Percentiles rank a stretch among this genome's conserved stretches.
phyloP scores from a whole-genome alignment of 2,797 vertebrate species.

The Sorex maritimensis region DNA sequence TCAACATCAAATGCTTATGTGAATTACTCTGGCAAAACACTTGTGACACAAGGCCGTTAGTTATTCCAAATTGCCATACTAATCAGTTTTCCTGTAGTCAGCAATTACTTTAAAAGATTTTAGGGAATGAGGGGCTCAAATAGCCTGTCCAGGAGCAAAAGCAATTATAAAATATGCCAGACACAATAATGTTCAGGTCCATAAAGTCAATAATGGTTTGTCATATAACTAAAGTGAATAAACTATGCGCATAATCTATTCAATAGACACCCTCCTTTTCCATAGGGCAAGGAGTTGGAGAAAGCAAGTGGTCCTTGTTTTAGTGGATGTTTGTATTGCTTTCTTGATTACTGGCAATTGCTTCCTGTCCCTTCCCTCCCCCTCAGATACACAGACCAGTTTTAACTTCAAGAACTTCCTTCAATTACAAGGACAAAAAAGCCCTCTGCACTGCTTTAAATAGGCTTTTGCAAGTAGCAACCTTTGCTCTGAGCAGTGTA shows the following conservation, averaged over 20 bases:
- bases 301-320: background rate
- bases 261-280: background rate
- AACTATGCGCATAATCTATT: constrained; percentile 5
- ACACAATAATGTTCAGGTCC: constrained; percentile 25
- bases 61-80: constrained; percentile 24
- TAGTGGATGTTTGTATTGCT: background rate
- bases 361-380: background rate
- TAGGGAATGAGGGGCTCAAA: constrained; percentile 51
- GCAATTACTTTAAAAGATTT: constrained; percentile 76
- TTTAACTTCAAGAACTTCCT: background rate
- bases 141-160: constrained; percentile 35
- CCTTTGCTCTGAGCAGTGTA: background rate
- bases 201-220: constrained; percentile 37
- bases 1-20: background rate
- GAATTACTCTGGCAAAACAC: constrained; percentile 51
- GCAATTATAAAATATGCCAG: constrained; percentile 65
- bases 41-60: background rate
- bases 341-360: background rate
- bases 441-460: too few species aligned
- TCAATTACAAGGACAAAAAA: background rate
- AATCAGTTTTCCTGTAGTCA: constrained; percentile 50
- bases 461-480: background rate
- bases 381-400: background rate
- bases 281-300: background rate
- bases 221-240: constrained; percentile 47